Evolutionary conservation across 2,113 vertebrate species (phyloP).

Genomic region (Eleginops maclovinus): DNA sequence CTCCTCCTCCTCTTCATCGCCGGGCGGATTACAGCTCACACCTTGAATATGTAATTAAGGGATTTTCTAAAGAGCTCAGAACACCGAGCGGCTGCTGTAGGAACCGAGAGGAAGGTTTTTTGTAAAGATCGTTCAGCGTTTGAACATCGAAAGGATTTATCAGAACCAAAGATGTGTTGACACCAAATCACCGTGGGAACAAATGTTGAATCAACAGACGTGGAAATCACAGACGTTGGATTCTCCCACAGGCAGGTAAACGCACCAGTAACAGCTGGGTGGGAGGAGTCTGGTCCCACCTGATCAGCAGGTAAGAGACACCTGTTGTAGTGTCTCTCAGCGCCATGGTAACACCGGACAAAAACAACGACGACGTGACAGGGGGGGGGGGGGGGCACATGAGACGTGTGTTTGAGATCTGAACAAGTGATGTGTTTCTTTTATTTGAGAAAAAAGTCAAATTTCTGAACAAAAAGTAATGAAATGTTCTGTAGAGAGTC

Average conservation of each 20-base stretch:
- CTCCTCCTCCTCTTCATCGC: slow-evolving; percentile 12
- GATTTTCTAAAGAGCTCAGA: slow-evolving; percentile 23
- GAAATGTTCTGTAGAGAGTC: too few relatives aligned
- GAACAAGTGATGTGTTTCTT: too few relatives aligned
- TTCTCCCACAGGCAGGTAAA: neutral
- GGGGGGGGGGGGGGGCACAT: too few relatives aligned
- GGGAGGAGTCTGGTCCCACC: slow-evolving; percentile 17
- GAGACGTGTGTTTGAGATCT: too few relatives aligned
- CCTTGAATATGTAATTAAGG: slow-evolving; percentile 56
- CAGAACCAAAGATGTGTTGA: too few relatives aligned
- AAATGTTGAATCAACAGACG: neutral
- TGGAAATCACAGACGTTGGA: neutral
- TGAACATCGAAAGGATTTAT: too few relatives aligned
- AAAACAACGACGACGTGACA: too few relatives aligned
- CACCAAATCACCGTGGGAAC: neutral
- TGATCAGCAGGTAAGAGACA: neutral
- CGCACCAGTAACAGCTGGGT: slow-evolving; percentile 2
- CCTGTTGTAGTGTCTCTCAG: neutral
- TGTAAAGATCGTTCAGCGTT: neutral
- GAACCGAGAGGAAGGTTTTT: neutral
- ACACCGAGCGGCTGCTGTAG: neutral
- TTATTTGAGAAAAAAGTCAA: too few relatives aligned
- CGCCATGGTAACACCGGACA: neutral
- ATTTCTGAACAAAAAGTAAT: too few relatives aligned
- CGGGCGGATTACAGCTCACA: slow-evolving; percentile 33